Conservation (phyloP, 2,113 vertebrate genomes). For the Acrocephalus arundinaceus region DNA sequence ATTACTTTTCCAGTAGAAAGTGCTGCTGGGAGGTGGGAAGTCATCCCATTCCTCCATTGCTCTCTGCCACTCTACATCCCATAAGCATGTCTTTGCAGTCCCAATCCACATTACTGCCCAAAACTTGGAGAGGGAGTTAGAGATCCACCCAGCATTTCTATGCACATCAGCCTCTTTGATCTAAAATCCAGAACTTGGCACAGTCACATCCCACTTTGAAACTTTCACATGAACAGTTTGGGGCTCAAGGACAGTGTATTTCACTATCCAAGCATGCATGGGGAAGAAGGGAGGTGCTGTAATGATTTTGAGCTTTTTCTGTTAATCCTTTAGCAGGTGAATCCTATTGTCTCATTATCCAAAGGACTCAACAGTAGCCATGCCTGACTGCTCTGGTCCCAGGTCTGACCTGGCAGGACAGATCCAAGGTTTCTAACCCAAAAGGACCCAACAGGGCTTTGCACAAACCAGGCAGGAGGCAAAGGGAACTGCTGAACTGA, state of each 20-base stretch:
- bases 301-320: not conserved
- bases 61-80: not conserved
- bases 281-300: not conserved
- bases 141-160: not conserved
- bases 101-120: not conserved
- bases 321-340: not conserved
- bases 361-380: not conserved
- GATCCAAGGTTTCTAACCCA: not conserved
- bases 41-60: not conserved
- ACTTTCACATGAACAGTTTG: not conserved
- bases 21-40: not conserved
- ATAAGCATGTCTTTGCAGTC: not conserved
- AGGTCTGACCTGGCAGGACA: not conserved
- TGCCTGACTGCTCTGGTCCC: not conserved
- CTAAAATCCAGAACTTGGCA: not conserved
- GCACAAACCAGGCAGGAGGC: not conserved
- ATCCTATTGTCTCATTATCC: not conserved
- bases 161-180: not conserved
- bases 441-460: not conserved
- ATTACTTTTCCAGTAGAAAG: not conserved
- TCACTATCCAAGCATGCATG: not conserved
- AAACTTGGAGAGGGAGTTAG: not conserved
- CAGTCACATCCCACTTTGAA: not conserved
- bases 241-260: not conserved
- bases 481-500: not conserved